Evolutionary conservation across 2,113 vertebrate genomes (phyloP), one percentile per base, ranked within the genome.

Genomic region (Halichoerus grypus): DNA sequence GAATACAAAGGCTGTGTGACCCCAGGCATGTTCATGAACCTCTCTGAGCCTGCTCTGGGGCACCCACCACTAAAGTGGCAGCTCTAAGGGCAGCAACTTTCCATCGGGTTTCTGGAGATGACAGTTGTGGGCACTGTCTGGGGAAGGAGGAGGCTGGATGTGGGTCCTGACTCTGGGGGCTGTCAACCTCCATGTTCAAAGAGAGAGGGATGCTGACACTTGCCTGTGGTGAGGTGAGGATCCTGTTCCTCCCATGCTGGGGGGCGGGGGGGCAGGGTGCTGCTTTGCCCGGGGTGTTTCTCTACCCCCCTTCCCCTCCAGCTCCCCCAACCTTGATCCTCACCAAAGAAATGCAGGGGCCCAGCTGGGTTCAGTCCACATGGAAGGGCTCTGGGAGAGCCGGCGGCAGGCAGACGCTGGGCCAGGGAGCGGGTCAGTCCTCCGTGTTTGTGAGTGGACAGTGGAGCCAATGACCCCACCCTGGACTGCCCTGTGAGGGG

Each of bases 101-200:
- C 57, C 49, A 19, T 19, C 69, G 92, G 81, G 83, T 94, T 53
- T 51, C 91, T 88, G 79, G 88, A 97, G 24, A 22, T 6, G 33
- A 15, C 57, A 28, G 39, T 13, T 59, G 3, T 31, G 46, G 88
- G 51, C 42, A 61, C 63, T 10, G 8, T 42, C 42, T n/a, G 15
- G n/a, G n/a, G 15, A 89, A 67, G 61, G 22, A 14, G 13, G 4
- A 0, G 1, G 22, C 51, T 26, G 11, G 36, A n/a, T 12, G 16
- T 46, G 39, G 65, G 28, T 74, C 59, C 65, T 21, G 33, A 28
- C 31, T 13, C 39, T 4, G 49, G 59, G 46, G 18, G 83, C 53
- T 65, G n/a, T 63, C 11, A 12, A 26, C 53, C 74, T 91, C 16
- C 3, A 46, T 28, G 72, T 57, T 77, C 21, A 67, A n/a, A 91